These are phyloP conservation scores for Strigamia maritima DNA, from an alignment of 2,888 invertebrate species.

Conservation along the genomic window DNA sequence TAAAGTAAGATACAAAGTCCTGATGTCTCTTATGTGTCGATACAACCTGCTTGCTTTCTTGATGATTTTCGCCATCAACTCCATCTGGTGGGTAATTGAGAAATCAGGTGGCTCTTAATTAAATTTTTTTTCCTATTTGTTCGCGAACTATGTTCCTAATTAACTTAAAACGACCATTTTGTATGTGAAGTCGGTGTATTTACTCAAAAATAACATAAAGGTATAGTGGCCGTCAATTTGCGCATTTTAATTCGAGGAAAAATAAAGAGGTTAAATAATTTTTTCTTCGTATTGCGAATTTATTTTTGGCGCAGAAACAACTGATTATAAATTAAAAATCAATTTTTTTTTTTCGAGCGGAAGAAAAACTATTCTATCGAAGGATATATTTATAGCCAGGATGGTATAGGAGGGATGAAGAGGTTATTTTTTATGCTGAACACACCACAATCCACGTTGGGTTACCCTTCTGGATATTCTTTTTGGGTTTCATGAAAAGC, in stretches of 20 bases:
- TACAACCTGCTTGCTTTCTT: background rate
- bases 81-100: conserved; percentile 7
- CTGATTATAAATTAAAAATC: background rate
- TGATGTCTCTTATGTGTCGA: background rate
- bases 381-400: background rate
- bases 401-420: conserved; percentile 13
- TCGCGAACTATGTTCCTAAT: too few relatives aligned
- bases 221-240: too few relatives aligned
- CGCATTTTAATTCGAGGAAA: too few relatives aligned
- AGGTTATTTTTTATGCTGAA: conserved; percentile 29
- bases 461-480: conserved; percentile 28
- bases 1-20: background rate
- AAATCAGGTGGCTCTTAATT: background rate
- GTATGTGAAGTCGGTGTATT: too few relatives aligned
- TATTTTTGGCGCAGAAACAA: background rate
- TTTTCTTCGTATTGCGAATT: too few relatives aligned
- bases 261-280: too few relatives aligned
- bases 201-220: too few relatives aligned
- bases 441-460: conserved; percentile 24
- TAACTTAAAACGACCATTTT: too few relatives aligned
- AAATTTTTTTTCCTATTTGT: background rate
- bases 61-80: background rate
- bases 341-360: background rate
- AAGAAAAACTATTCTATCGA: background rate
- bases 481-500: conserved; percentile 20